Evolutionary conservation across 2,113 vertebrate genomes (phyloP).

Genomic region (Nasalis larvatus): DNA sequence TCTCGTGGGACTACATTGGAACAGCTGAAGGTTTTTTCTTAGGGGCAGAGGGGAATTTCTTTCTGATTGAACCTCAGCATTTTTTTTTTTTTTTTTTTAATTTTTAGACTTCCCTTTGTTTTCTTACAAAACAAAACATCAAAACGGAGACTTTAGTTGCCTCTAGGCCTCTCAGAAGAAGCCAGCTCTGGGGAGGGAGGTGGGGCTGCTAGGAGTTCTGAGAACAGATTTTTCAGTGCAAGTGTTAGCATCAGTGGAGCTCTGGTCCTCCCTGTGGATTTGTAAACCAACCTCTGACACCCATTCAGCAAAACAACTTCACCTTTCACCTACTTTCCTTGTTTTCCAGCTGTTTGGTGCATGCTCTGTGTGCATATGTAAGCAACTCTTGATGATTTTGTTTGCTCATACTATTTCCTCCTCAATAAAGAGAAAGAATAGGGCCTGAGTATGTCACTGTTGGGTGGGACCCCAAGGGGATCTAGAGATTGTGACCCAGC

Average conservation of each 20-base stretch:
- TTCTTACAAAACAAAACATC: conserved; percentile 16
- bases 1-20: fast-evolving
- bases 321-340: conserved; percentile 75
- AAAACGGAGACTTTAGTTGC: background rate
- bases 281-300: conserved; percentile 52
- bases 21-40: background rate
- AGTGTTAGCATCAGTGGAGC: background rate
- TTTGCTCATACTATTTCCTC: conserved; percentile 53
- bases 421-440: background rate
- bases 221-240: background rate
- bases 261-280: conserved; percentile 16
- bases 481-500: background rate
- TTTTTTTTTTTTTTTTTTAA: background rate
- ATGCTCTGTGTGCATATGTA: conserved; percentile 12
- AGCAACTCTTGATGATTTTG: conserved; percentile 20
- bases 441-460: background rate
- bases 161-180: conserved; percentile 18
- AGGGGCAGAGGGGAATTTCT: background rate
- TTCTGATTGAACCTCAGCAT: background rate
- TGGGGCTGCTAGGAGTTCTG: background rate
- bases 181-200: fast-evolving
- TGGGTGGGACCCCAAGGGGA: background rate
- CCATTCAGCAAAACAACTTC: conserved; percentile 64
- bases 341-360: conserved; percentile 68
- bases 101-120: conserved; percentile 43